Base-by-base conservation (phyloP, 2,888 invertebrate species). In the Agapostemon virescens region DNA sequence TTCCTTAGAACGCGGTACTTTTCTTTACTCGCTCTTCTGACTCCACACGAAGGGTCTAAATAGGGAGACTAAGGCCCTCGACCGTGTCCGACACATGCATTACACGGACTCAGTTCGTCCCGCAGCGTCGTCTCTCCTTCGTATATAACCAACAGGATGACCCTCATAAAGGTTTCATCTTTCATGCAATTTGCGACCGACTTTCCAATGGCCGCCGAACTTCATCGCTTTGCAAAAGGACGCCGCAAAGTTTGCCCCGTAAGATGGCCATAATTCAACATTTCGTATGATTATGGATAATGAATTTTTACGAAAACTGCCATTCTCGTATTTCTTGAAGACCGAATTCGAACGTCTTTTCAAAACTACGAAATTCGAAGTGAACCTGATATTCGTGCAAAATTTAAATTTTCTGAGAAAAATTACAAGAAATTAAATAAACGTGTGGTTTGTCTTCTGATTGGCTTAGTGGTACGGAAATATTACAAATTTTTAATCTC, bases 101-200 rank as follows among this genome's bases (percentile, higher is more conserved):
- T 30, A 17, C 30, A 20, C 20, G 20, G 17, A 33, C 20, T 33
- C 58, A 20, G 58, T 17, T 30, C 58, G 20, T 58, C 20, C 58
- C 58, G n/a, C n/a, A n/a, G n/a, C n/a, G 15, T 30, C 30, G 17
- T 61, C 58, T 61, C 58, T 30, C 17, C 30, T 30, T 26, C 30
- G 58, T 15, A 26, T 55, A 55, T 15, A 23, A 15, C 55, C 15
- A 26, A 55, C 23, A 13, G 20, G 30, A 5, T 61, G 33, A 30
- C 58, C 30, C 33, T 61, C 30, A 30, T 30, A 30, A 61, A 61
- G 30, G 58, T 61, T 61, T 30, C 58, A 61, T 61, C 58, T 61
- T 61, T 61, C 58, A 61, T 61, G 26, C 30, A 61, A 61, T 61
- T 33, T 61, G 17, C 20, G 30, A 4, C 30, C 30, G 58, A 61